Percentiles rank a stretch among this genome's conserved stretches.
Conservation (phyloP, 2,113 vertebrate species). For the Aramus guarauna region DNA sequence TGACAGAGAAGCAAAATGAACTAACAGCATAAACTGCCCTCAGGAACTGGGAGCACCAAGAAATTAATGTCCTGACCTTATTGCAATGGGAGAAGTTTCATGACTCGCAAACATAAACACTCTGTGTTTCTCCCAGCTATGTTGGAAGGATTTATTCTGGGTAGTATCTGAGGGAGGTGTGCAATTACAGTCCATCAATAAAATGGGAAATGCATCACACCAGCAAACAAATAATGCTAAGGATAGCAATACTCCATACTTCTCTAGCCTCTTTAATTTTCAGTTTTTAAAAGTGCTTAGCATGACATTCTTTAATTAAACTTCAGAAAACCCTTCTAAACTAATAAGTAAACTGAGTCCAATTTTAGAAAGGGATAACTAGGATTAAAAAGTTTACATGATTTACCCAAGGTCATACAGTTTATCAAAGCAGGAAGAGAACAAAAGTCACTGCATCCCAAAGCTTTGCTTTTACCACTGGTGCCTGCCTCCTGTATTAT, state of each 20-base stretch:
- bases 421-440: not conserved
- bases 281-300: not conserved
- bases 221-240: not conserved
- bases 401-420: not conserved
- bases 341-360: not conserved
- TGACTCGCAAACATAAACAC: constrained; percentile 56
- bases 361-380: not conserved
- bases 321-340: not conserved
- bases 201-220: not conserved
- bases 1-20: constrained; percentile 64
- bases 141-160: constrained; percentile 38
- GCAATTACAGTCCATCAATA: not conserved
- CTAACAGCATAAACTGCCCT: constrained; percentile 58
- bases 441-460: not conserved
- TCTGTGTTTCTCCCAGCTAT: not conserved
- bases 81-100: constrained; percentile 43
- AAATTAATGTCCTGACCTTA: constrained; percentile 67
- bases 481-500: not conserved
- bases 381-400: not conserved
- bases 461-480: not conserved
- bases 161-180: not conserved
- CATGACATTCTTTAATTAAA: not conserved
- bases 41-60: constrained; percentile 5
- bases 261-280: not conserved
- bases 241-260: not conserved